A percentile compares a stretch with the other conserved stretches of the same genome.
Conservation (phyloP, 1,140 invertebrate genomes). For the Potamilus streckersoni region DNA sequence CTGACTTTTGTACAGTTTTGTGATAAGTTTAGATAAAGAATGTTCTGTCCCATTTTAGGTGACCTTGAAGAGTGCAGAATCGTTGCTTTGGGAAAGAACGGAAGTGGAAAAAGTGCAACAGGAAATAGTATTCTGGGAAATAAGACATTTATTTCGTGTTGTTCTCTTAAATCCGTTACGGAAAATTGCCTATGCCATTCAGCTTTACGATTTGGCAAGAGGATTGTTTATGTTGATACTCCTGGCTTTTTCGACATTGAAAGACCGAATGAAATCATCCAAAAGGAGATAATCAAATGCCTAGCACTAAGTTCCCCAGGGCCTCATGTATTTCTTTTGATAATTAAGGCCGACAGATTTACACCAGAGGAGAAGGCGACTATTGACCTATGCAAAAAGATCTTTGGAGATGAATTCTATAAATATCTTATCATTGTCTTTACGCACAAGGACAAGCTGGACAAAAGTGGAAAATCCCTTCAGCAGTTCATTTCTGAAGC, state of each 20-base stretch:
- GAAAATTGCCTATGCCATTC: conserved; percentile 3
- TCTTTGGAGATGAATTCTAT: conserved; percentile 9
- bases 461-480: neutral
- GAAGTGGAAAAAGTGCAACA: conserved; percentile 28
- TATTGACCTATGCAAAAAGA: neutral
- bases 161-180: conserved; percentile 4
- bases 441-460: conserved; percentile 9
- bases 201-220: neutral
- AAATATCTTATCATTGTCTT: conserved; percentile 12
- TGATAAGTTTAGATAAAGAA: too few relatives aligned
- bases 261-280: conserved; percentile 1
- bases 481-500: neutral
- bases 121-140: conserved; percentile 27
- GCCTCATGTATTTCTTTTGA: conserved; percentile 14
- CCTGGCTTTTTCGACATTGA: conserved; percentile 18
- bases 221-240: conserved; percentile 8
- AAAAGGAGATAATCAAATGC: conserved; percentile 10
- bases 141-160: neutral
- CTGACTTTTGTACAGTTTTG: too few relatives aligned
- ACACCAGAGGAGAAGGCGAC: neutral
- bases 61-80: conserved; percentile 9
- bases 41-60: too few relatives aligned
- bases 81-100: conserved; percentile 24
- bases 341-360: neutral
- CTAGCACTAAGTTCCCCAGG: conserved; percentile 4